Conservation (phyloP, 2,113 vertebrate genomes). For the Microcebus griseorufus region DNA sequence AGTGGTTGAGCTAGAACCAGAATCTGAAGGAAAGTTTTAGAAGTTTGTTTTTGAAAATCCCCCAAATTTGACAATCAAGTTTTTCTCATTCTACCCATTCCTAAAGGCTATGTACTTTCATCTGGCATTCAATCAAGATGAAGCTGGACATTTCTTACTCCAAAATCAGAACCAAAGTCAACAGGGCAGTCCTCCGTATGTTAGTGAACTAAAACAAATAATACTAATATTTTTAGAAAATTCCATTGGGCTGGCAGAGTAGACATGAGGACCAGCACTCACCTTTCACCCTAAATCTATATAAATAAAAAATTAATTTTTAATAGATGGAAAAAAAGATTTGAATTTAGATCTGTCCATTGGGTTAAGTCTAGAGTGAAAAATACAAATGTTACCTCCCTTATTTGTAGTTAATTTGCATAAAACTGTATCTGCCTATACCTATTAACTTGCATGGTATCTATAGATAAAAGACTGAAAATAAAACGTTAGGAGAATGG, state of each 20-base stretch:
- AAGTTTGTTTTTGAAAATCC: not conserved
- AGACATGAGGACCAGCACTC: not conserved
- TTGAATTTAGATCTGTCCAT: not conserved
- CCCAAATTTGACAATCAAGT: not conserved
- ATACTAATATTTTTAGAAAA: not conserved
- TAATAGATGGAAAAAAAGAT: not conserved
- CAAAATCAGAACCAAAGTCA: not conserved
- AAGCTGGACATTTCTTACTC: not conserved
- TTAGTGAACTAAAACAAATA: not conserved
- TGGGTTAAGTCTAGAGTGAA: not conserved
- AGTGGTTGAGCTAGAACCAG: not conserved
- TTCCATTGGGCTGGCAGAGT: not conserved
- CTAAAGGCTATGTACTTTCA: not conserved
- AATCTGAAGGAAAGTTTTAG: not conserved
- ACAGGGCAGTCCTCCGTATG: not conserved
- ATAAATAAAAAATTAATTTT: no score
- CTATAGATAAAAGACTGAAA: not conserved
- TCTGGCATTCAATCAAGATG: not conserved
- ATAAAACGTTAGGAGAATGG: not conserved
- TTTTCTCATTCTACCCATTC: not conserved
- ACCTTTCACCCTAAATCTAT: not conserved
- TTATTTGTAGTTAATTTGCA: not conserved
- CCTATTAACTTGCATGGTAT: not conserved
- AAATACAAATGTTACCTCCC: not conserved
- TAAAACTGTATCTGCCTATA: not conserved